Percentiles rank a stretch among this genome's conserved stretches.
These are phyloP conservation scores for Eufriesea mexicana DNA, from an alignment of 1,140 invertebrate species.

Conservation along the genomic window DNA sequence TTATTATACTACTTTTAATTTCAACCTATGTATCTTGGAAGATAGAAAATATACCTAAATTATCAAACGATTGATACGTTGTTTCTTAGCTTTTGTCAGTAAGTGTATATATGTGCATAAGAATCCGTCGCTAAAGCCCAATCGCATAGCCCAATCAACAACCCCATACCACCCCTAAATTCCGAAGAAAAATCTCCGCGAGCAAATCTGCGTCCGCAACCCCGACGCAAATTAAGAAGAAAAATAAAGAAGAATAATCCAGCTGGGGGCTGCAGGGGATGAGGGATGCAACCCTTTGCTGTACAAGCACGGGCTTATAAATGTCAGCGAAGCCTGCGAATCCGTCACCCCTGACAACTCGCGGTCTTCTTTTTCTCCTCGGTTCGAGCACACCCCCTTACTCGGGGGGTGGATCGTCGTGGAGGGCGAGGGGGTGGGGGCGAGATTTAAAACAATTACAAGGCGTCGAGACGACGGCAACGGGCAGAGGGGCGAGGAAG, in stretches of 20 bases:
- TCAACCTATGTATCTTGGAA: too few relatives aligned
- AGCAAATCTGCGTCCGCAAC: neutral
- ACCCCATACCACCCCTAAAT: too few relatives aligned
- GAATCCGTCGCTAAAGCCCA: too few relatives aligned
- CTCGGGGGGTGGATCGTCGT: too few relatives aligned
- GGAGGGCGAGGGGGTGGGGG: slow-evolving; percentile 53
- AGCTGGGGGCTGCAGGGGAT: neutral
- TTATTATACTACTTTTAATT: too few relatives aligned
- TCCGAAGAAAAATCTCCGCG: neutral
- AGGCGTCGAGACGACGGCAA: slow-evolving; percentile 58
- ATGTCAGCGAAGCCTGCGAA: slow-evolving; percentile 73
- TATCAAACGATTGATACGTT: too few relatives aligned
- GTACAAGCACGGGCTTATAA: slow-evolving; percentile 69
- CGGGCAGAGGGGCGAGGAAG: slow-evolving; percentile 48
- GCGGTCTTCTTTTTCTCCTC: slow-evolving; percentile 75
- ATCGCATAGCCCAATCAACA: too few relatives aligned
- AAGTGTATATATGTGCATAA: too few relatives aligned
- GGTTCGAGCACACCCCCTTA: neutral
- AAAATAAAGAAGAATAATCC: slow-evolving; percentile 55
- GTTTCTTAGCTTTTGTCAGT: too few relatives aligned
- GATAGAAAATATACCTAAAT: too few relatives aligned
- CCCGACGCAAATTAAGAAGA: slow-evolving; percentile 52
- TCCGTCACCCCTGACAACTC: slow-evolving; percentile 78
- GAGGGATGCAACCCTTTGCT: slow-evolving; percentile 46
- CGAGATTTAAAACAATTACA: slow-evolving; percentile 82